Base-by-base conservation (phyloP, 2,888 invertebrate genomes). In the Megastigmus dorsalis region DNA sequence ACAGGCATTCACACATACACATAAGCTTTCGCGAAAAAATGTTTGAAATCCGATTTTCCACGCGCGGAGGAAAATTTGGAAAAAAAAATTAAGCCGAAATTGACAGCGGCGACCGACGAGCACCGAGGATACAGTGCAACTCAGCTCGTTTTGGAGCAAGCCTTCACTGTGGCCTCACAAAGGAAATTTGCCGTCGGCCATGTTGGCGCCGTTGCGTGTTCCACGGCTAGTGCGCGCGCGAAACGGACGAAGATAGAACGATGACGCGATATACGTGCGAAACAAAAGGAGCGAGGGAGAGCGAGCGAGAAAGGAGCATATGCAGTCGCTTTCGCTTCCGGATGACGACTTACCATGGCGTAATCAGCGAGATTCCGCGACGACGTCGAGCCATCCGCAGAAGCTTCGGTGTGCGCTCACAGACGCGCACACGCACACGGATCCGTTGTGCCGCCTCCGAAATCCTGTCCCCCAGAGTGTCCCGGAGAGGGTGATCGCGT, bases 181-280 rank as follows among this genome's bases (percentile, higher is more conserved):
- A 74, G 76, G 74, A 76, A 78, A 63, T 60, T 67, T 71, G 67
- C 48, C 71, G 59, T 38, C 76, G 68, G 77, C 77, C 77, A 77
- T 77, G 13, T 77, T 76, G 76, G 68, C 36, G 73, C 20, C 38
- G 54, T 48, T 33, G 62, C 62, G 55, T 20, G 60, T 36, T 41
- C 28, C 28, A 62, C 30, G 52, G 54, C 33, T 3, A n/a, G n/a
- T n/a, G 45, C 18, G 55, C 48, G 55, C 54, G 43, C 50, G 57
- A 65, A 52, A 6, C 13, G 38, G 50, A 72, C 38, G 50, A 33
- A 65, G 57, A 63, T 5, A 10, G 45, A 33, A n/a, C n/a, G n/a
- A n/a, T n/a, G n/a, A n/a, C n/a, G 26, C 9, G 26, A 60, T 9
- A 15, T 28, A 23, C 13, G 13, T n/a, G 3, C n/a, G 10, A 20